A percentile compares a stretch with the other conserved stretches of the same genome.
phyloP scores from a whole-genome alignment of 2,113 vertebrate species.

The Psittacus erithacus region DNA sequence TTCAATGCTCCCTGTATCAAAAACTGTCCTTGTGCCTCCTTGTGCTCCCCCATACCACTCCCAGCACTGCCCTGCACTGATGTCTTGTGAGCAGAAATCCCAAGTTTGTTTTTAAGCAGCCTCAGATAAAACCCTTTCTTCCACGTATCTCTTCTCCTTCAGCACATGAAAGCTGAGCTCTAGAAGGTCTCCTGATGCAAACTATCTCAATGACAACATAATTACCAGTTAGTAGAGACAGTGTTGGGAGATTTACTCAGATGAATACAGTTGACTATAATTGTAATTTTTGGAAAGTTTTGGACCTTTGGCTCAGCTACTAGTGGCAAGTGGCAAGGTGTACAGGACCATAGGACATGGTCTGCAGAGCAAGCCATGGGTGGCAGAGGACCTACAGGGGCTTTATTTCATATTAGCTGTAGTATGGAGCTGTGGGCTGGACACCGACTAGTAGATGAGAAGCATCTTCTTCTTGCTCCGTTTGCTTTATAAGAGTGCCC shows the following conservation, averaged over 20 bases:
- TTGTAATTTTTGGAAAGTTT: not conserved
- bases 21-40: not conserved
- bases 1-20: not conserved
- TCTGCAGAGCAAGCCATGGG: not conserved
- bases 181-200: not conserved
- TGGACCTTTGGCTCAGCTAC: not conserved
- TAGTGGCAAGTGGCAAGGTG: not conserved
- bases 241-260: not conserved
- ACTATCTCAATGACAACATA: not conserved
- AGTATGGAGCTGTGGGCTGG: not conserved
- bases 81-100: not conserved
- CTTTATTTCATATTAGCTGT: not conserved
- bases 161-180: not conserved
- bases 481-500: not conserved
- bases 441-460: too few species aligned
- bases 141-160: not conserved
- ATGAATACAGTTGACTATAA: rapidly evolving
- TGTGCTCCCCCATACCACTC: not conserved
- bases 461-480: not conserved
- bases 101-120: not conserved
- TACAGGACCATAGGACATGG: not conserved
- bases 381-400: not conserved
- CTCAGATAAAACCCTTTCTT: not conserved
- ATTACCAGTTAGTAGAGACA: not conserved
- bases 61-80: not conserved